Conservation (phyloP, 2,797 vertebrate species). For the Astyanax mexicanus region DNA sequence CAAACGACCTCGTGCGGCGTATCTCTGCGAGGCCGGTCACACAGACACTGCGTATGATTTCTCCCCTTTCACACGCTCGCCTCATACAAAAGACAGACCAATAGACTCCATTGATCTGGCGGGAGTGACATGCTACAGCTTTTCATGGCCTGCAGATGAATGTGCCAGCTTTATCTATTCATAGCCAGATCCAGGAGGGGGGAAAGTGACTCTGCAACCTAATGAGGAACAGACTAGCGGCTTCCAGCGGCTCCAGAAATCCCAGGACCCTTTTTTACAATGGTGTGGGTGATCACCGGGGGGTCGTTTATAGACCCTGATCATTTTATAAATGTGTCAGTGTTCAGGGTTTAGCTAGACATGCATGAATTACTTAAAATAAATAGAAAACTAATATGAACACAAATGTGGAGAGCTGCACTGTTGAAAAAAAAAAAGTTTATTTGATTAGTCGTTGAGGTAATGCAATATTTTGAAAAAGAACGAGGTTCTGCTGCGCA, state of each 20-base stretch:
- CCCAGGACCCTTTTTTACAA: not conserved
- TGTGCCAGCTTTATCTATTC: not conserved
- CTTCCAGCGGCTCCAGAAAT: not conserved
- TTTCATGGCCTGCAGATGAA: not conserved
- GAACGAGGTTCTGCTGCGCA: no score
- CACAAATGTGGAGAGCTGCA: no score
- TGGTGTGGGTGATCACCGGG: not conserved
- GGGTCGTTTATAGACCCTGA: no score
- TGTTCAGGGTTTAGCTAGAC: no score
- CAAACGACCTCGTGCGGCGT: not conserved
- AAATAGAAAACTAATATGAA: no score
- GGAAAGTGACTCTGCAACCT: not conserved
- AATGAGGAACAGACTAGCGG: not conserved
- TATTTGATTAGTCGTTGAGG: no score
- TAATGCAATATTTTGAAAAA: no score
- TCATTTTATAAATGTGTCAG: no score
- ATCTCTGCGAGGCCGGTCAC: not conserved
- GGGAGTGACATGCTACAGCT: not conserved
- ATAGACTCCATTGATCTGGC: constrained; percentile 1
- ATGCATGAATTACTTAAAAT: no score
- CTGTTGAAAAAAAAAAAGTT: no score
- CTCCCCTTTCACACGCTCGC: not conserved
- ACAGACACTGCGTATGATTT: not conserved
- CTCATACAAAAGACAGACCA: not conserved
- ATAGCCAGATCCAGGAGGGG: not conserved